Evolutionary conservation across 2,113 vertebrate species (phyloP), one percentile per base, ranked within the genome.

Genomic region (Psephotus haematonotus): DNA sequence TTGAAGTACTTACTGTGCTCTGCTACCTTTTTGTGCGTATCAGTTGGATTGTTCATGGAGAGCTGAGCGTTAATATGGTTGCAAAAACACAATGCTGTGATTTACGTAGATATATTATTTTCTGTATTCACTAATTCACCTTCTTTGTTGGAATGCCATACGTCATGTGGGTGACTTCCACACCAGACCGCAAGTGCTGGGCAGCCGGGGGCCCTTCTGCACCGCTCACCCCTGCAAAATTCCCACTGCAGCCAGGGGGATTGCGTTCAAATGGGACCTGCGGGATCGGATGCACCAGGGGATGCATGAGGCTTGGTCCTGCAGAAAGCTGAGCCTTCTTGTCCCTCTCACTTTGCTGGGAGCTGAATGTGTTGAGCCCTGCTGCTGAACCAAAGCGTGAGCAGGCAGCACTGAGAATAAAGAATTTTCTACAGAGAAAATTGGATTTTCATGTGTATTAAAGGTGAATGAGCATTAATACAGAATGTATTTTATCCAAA

Each of bases 401-500:
- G 82, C 77, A 72, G 88, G 91, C 88, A 90, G 69, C 88, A n/a
- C 81, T 89, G 67, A 77, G 82, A 96, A 92, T 95, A 93, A 97
- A 95, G 77, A 96, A 92, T 96, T 96, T 96, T 95, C 88, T 95
- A 94, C 35, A 10, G 43, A 70, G 76, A 92, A 86, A 63, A 94
- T 63, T 46, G 84, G 75, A 95, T 97, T 96, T 85, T 82, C 70
- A 7, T 93, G 53, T 88, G 92, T 93, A 95, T 93, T 81, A 82
- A 96, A 92, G 79, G 86, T 93, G 91, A 96, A 92, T 83, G 75
- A 94, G 57, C 79, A 71, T 95, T 93, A 95, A 80, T 94, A 94
- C 74, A 95, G 94, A 95, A 97, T 95, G 90, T 96, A 88, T 97
- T 97, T 96, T 94, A 95, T 93, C 39, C 44, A 83, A 92, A 95